Evolutionary conservation across 2,113 vertebrate genomes (phyloP), one percentile per base, ranked within the genome.

Genomic region (Tachuris rubrigastra): DNA sequence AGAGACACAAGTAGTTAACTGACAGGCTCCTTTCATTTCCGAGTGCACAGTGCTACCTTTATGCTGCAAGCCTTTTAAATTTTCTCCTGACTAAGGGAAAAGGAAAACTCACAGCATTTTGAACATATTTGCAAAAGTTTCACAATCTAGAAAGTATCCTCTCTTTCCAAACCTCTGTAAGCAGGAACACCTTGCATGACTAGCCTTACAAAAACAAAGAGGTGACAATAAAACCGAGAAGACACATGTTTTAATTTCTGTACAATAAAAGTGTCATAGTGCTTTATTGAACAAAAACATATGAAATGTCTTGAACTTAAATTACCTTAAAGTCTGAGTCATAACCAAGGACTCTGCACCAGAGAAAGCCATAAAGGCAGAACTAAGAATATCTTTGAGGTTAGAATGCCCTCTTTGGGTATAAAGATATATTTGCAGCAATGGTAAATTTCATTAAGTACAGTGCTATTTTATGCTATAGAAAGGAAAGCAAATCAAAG

Each of bases 351-450:
- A 75, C 30, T 85, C 49, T n/a, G 33, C 46, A 69, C 19, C 63
- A 80, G 28, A 95, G 65, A 85, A 93, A 94, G 50, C 20, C 31
- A 69, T 5, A 5, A 31, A 41, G 41, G 49, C 14, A 81, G 72
- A 90, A 78, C 28, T 69, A 89, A 62, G 35, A 72, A 71, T 78
- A 97, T 96, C 79, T 94, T 89, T 96, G 87, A 96, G 90, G 93
- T 96, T 97, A 97, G 94, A 96, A 97, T 96, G 98, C 98, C 98
- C 98, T 97, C 98, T 98, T 97, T 89, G 95, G 98, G 98, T 90
- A 46, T 72, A 89, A 97, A 78, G 60, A 76, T 53, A 94, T 22
- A 96, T 49, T 73, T 92, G 88, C 95, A 97, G 74, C 77, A 89
- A 72, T 14, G 9, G 18, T 60, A 85, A 75, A 75, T 74, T 91